Percentiles rank a stretch among this genome's conserved stretches.
Conservation (phyloP, 2,113 vertebrate species). For the Calyptomena viridis region DNA sequence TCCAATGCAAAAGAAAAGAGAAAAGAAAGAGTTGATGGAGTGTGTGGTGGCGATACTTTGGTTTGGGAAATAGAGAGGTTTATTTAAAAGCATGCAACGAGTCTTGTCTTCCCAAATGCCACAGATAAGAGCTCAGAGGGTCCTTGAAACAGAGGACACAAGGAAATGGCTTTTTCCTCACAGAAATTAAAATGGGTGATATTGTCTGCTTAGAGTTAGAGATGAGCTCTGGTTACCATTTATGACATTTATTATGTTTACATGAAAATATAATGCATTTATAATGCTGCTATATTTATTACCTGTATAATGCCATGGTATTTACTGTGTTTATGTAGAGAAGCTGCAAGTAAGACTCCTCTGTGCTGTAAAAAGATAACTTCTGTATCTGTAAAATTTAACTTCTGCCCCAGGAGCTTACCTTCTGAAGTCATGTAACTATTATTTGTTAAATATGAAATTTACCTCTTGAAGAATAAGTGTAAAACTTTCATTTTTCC, state of each 20-base stretch:
- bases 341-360: neutral
- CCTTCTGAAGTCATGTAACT: neutral
- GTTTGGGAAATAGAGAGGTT: neutral
- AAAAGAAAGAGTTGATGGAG: neutral
- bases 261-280: neutral
- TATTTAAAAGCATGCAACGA: neutral
- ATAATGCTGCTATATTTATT: neutral
- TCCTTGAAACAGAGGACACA: neutral
- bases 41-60: neutral
- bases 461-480: neutral
- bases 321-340: neutral
- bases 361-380: neutral
- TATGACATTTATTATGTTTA: neutral
- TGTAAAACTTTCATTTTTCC: neutral
- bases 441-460: neutral
- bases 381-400: neutral
- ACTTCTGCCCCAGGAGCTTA: neutral
- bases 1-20: neutral
- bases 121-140: neutral
- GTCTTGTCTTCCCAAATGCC: neutral
- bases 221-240: neutral
- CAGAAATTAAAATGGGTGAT: neutral
- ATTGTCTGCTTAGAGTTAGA: neutral
- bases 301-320: neutral
- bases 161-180: neutral